Percentiles rank a stretch among this genome's conserved stretches.
phyloP scores from a whole-genome alignment of 2,888 invertebrate species.

The Agrotis ipsilon region DNA sequence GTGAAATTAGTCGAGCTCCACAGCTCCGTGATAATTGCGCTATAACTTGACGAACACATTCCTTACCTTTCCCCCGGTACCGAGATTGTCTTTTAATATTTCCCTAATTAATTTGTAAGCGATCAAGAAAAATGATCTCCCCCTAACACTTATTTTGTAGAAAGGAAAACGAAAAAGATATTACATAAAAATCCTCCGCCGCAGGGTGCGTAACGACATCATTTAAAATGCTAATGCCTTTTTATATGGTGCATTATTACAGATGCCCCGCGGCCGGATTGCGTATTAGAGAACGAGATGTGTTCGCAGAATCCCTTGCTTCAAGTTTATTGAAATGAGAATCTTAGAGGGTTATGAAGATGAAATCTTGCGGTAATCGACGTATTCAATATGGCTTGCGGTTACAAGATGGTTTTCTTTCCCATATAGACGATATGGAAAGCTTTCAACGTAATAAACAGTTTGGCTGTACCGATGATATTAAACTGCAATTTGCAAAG shows the following conservation, averaged over 20 bases:
- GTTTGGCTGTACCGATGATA: conserved; percentile 6
- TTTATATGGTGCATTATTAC: conserved; percentile 71
- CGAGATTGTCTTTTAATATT: conserved; percentile 33
- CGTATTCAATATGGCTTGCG: conserved; percentile 54
- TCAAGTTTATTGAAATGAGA: conserved; percentile 57
- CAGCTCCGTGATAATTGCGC: conserved; percentile 57
- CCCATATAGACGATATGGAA: background rate
- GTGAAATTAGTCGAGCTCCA: conserved; percentile 60
- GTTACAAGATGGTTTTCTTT: conserved; percentile 29
- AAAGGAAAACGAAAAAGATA: conserved; percentile 52
- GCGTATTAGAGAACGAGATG: conserved; percentile 48
- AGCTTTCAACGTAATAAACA: conserved; percentile 7
- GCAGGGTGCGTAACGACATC: conserved; percentile 61
- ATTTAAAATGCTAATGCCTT: conserved; percentile 79
- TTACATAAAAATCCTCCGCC: conserved; percentile 58
- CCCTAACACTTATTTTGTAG: conserved; percentile 30
- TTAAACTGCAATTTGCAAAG: conserved; percentile 2
- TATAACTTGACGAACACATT: conserved; percentile 37
- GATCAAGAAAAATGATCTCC: conserved; percentile 47
- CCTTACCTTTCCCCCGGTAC: conserved; percentile 6
- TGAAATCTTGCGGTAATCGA: conserved; percentile 56
- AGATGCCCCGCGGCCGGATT: conserved; percentile 59
- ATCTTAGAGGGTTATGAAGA: conserved; percentile 52
- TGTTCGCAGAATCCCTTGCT: conserved; percentile 43
- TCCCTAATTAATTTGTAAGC: conserved; percentile 42